Evolutionary conservation across 1,140 invertebrate species (phyloP), one percentile per base, ranked within the genome.

Genomic region (Heliothis subflexa): DNA sequence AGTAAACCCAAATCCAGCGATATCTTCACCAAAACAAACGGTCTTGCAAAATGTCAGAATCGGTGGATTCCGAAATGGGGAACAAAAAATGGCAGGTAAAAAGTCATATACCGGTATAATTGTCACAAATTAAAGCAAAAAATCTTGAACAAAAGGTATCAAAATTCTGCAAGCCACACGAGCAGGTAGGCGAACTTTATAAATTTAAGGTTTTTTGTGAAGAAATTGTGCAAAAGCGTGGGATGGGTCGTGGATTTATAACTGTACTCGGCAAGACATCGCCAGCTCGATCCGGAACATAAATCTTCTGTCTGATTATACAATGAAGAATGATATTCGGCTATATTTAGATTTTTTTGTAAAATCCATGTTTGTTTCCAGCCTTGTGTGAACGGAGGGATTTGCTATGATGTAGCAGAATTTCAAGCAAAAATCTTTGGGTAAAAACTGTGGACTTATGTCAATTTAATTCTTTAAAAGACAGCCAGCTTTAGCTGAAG

Each of bases 91-190:
- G 57, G 75, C 93, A 94, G 93, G 93, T 94, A 94, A 94, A 94
- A 94, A 93, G 91, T 94, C 89, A 93, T 92, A 92, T 93, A 94
- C 92, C 92, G 92, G 87, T 93, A 94, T 94, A 94, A 94, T 94
- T 94, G 92, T 93, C 93, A 94, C 93, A 94, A 94, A 94, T 94
- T 93, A 93, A 94, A 89, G 92, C 93, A 94, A 94, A 94, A 94
- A 93, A 88, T 75, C 49, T 75, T 79, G 87, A 86, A 91, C 91
- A 92, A 93, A 91, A 92, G 93, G 88, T 94, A 94, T 94, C 93
- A 94, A 94, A 91, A 94, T 93, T 88, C 91, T 94, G 93, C 93
- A 94, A 93, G 93, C 92, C 93, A 94, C 93, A 94, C 93, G 93
- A 91, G 91, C 93, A 94, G 93, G 93, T 94, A 94, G 89, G 90